Base-by-base conservation (phyloP, 1,140 invertebrate genomes). In the Magallana ariakensis region DNA sequence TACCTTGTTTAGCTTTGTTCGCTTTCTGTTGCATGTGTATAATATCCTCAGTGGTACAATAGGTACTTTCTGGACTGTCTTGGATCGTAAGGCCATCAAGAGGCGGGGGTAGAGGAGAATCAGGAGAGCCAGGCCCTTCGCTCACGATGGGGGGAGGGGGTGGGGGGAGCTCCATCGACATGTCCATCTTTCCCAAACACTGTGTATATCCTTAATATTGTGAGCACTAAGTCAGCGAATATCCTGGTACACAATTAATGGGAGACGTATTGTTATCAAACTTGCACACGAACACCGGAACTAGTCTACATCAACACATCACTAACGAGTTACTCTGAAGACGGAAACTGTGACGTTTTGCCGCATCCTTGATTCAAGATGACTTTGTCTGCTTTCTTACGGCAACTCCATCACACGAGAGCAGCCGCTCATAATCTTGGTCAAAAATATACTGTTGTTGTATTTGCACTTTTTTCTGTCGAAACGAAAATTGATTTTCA, bases 1-100 rank as follows among this genome's bases (percentile, higher is more conserved):
- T 80, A 6, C 91, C 91, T 86, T 92, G 90, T 57, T 89, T 90
- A 0, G 85, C 84, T 33, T 86, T 60, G 54, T 85, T 83, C 7
- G 26, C 26, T n/a, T 84, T 85, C 54, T 58, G 46, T 26, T 75
- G 46, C 57, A 86, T 70, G 13, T 57, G 22, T 13, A 84, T 56
- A 58, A 87, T 83, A 58, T 88, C 87, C 87, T 85, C 88, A 16
- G 85, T 89, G 13, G 86, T 85, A 80, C 88, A 89, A n/a, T 89
- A 89, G 0, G 66, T 55, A 84, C 81, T 60, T 15, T 88, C 87
- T 22, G 46, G 19, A 33, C 26, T 84, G 15, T 84, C 53, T 15
- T 84, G 82, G 58, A 58, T 46, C 82, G 82, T 54, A n/a, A 60
- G 22, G 53, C 53, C 26, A 55, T 56, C 55, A n/a, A 57, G 26